Evolutionary conservation across 1,140 invertebrate species (phyloP), one percentile per base, ranked within the genome.

Genomic region (Coenobita brevimanus): DNA sequence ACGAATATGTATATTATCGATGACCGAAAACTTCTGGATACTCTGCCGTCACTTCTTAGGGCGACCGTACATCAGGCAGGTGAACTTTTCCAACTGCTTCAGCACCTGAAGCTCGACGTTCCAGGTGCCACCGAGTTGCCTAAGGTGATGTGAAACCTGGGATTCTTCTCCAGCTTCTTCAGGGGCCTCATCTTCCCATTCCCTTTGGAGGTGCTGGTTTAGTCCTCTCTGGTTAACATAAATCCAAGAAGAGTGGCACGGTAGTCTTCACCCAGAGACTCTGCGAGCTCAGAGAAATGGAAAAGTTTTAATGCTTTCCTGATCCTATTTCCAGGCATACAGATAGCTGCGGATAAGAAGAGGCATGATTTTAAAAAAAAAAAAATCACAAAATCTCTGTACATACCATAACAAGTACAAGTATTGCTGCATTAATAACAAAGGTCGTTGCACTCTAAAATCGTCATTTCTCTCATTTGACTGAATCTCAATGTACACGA

Each of bases 171-270:
- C 71, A 75, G 24, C 50, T 54, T 78, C 38, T 78, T 78, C 75
- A 78, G 13, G 75, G 38, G 38, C 46, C 38, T 41, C 17, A 78
- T 41, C 75, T 78, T 78, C 15, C 75, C 33, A 21, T n/a, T 78
- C 13, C 75, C 41, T 54, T 78, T 78, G 75, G n/a, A 78, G 17
- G 38, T 41, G 46, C 75, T 78, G 21, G 75, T 78, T 8, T 41
- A 78, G 38, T 78, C 75, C 75, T 78, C 75, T 46, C 38, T 41
- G 8, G 75, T 50, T 6, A 46, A 41, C 2, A 78, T 4, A 78
- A 78, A 54, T 27, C 75, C 75, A 43, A 78, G 38, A 43, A 78
- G 38, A 78, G 75, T 54, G 24, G 75, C 75, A 27, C 75, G 46
- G n/a, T 78, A 73, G 46, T 50, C 46, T 50, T 50, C 46, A 50